Evolutionary conservation across 2,888 invertebrate species (phyloP).

Genomic region (Drosophila mercatorum): DNA sequence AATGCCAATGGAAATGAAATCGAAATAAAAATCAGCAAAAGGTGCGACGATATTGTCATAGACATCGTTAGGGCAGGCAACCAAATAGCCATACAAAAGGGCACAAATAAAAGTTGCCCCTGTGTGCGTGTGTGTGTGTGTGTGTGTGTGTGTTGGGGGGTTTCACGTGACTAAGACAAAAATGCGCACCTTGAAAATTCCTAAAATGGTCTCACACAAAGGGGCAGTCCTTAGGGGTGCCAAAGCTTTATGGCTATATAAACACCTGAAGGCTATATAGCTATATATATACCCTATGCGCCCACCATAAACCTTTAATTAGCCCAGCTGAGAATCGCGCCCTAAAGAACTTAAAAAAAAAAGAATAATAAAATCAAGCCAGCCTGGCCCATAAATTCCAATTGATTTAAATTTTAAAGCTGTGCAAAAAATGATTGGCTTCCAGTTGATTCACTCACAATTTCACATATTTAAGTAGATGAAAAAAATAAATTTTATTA

Average conservation of each 20-base stretch:
- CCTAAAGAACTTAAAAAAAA: background rate
- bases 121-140: background rate
- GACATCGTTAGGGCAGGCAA: conserved; percentile 28
- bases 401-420: conserved; percentile 7
- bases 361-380: no score
- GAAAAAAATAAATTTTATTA: conserved; percentile 3
- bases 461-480: conserved; percentile 6
- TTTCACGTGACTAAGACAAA: conserved; percentile 50
- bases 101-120: conserved; percentile 39
- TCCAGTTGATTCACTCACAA: background rate
- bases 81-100: conserved; percentile 61
- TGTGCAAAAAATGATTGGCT: background rate
- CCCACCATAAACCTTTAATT: conserved; percentile 51
- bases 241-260: background rate
- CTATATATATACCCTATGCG: background rate
- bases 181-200: conserved; percentile 29
- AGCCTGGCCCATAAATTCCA: background rate
- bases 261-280: background rate
- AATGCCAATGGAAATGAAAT: conserved; percentile 76
- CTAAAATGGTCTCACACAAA: conserved; percentile 18
- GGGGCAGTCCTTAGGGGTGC: conserved; percentile 13
- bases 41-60: conserved; percentile 69
- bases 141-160: background rate
- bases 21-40: conserved; percentile 79
- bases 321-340: background rate